phyloP scores from a whole-genome alignment of 2,888 invertebrate species.

The Chironomus tentans region DNA sequence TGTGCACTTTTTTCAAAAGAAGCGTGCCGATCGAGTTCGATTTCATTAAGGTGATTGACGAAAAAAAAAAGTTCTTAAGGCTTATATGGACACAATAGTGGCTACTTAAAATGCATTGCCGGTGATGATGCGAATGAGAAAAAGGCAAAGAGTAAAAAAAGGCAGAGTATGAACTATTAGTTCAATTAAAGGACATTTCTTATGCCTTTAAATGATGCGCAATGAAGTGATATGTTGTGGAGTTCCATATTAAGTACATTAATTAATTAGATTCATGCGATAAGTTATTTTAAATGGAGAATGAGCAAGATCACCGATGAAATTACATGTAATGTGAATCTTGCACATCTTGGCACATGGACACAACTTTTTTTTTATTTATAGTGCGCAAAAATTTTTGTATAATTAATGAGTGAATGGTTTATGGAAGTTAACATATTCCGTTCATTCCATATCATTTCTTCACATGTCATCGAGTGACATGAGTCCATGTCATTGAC shows the following conservation, averaged over 20 bases:
- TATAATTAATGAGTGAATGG: conserved; percentile 20
- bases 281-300: not conserved
- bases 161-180: not conserved
- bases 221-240: not conserved
- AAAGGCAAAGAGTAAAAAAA: not conserved
- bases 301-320: not conserved
- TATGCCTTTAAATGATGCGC: not conserved
- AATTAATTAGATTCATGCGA: conserved; percentile 14
- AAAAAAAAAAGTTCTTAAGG: not conserved
- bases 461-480: not conserved
- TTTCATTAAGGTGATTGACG: conserved; percentile 8
- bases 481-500: not conserved
- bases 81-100: not conserved
- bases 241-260: not conserved
- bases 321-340: not conserved
- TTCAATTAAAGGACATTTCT: conserved; percentile 2
- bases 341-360: not conserved
- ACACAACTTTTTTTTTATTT: too few relatives aligned
- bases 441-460: not conserved
- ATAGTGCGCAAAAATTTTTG: conserved; percentile 1
- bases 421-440: not conserved
- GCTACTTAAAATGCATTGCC: conserved; percentile 9
- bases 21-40: conserved; percentile 9
- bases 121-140: too few relatives aligned
- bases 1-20: conserved; percentile 1